Conservation (phyloP, 2,113 vertebrate genomes). For the Chloroceryle aenea region DNA sequence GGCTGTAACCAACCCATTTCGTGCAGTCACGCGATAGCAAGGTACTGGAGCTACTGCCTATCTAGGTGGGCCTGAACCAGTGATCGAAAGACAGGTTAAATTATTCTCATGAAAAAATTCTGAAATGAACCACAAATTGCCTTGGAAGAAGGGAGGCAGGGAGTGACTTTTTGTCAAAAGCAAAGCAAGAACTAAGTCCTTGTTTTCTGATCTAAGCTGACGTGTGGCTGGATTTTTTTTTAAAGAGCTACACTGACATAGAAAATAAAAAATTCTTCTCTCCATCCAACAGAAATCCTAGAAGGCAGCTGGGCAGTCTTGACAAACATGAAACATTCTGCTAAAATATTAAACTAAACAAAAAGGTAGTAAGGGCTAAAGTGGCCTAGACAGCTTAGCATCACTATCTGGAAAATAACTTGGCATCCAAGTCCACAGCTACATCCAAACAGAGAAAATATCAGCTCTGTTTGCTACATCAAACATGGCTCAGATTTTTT, state of each 20-base stretch:
- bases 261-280: slow-evolving; percentile 46
- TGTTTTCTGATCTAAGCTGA: neutral
- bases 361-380: slow-evolving; percentile 35
- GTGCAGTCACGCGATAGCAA: neutral
- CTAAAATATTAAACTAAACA: slow-evolving; percentile 49
- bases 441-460: slow-evolving; percentile 34
- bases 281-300: slow-evolving; percentile 63
- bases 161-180: neutral
- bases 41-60: neutral
- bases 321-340: slow-evolving; percentile 43
- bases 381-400: slow-evolving; percentile 15
- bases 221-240: neutral
- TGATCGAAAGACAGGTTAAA: neutral
- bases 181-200: neutral
- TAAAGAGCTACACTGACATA: slow-evolving; percentile 43
- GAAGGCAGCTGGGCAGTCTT: slow-evolving; percentile 53
- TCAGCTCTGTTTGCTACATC: slow-evolving; percentile 54
- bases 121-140: neutral
- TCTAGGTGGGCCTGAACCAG: neutral
- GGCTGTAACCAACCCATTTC: neutral
- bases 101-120: neutral
- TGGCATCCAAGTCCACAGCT: slow-evolving; percentile 25
- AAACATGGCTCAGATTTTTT: neutral
- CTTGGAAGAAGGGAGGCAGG: neutral
- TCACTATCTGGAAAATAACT: slow-evolving; percentile 55